Evolutionary conservation across 2,113 vertebrate genomes (phyloP), one percentile per base, ranked within the genome.

Genomic region (Polypterus bichir): DNA sequence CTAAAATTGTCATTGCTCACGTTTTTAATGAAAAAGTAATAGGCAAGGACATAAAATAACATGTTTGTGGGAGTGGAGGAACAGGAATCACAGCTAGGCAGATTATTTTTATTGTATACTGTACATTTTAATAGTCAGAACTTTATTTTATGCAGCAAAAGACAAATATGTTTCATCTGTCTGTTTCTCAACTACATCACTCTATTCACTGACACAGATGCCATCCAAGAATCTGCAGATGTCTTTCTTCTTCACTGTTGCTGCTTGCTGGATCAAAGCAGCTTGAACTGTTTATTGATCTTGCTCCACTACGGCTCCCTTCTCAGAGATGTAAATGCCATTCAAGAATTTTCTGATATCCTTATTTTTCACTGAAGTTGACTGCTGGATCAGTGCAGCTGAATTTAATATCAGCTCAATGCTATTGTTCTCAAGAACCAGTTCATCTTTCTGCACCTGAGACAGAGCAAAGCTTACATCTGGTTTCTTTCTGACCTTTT

Each of bases 271-370:
- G 66, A 90, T 90, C 69, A 90, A 78, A 66, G 88, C 87, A 76
- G 88, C 88, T n/a, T 89, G 83, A 72, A 85, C 83, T 65, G 74
- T 65, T 72, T 86, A 85, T 69, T 6, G 8, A 54, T 54, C 6
- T n/a, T n/a, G n/a, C n/a, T n/a, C n/a, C n/a, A n/a, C n/a, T 49
- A 89, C 87, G 62, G 88, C 89, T 76, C 85, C 85, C 66, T 89
- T 90, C 70, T 90, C 88, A 0, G 86, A 88, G 44, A 90, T 87
- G 51, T 90, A 90, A 68, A 90, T 89, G 61, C 88, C 88, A 27
- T 90, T 86, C 79, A 90, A 80, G 77, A 90, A 90, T 60, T 90
- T 90, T 59, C 88, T 76, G 74, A 90, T 90, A 83, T 90, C 88
- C 67, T 90, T 90, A 65, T 90, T 90, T 77, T 89, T 89, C 48